Conservation (phyloP, 2,797 vertebrate genomes). For the Australoheros facetus region DNA sequence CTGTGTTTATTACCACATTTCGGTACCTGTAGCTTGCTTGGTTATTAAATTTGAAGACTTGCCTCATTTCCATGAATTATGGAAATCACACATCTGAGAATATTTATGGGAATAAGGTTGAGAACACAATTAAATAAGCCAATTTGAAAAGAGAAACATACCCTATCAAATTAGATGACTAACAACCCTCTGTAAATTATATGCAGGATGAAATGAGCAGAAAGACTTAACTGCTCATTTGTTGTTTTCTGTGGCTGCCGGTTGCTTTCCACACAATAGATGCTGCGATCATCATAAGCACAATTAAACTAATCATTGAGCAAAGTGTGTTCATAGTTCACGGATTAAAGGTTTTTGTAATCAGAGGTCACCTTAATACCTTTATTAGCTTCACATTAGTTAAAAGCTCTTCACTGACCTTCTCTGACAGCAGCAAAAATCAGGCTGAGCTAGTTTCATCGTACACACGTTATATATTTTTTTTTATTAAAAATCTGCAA, state of each 20-base stretch:
- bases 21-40: constrained; percentile 56
- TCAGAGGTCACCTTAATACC: constrained; percentile 36
- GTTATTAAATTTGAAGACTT: constrained; percentile 63
- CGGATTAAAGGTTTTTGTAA: constrained; percentile 57
- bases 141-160: constrained; percentile 62
- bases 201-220: constrained; percentile 54
- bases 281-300: constrained; percentile 46
- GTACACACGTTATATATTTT: neutral
- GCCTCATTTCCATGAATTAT: constrained; percentile 72
- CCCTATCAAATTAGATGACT: constrained; percentile 63
- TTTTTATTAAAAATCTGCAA: constrained; percentile 14
- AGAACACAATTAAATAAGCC: constrained; percentile 69
- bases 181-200: constrained; percentile 56
- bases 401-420: constrained; percentile 35
- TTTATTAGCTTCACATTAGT: constrained; percentile 46
- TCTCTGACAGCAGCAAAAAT: constrained; percentile 1
- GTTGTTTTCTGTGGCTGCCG: constrained; percentile 22
- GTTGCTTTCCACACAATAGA: constrained; percentile 52
- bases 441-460: neutral
- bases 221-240: constrained; percentile 53
- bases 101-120: constrained; percentile 63
- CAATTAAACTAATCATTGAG: constrained; percentile 62
- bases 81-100: constrained; percentile 67
- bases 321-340: constrained; percentile 47
- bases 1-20: constrained; percentile 37